Conservation (phyloP, 2,797 vertebrate genomes). For the Alcedo atthis region DNA sequence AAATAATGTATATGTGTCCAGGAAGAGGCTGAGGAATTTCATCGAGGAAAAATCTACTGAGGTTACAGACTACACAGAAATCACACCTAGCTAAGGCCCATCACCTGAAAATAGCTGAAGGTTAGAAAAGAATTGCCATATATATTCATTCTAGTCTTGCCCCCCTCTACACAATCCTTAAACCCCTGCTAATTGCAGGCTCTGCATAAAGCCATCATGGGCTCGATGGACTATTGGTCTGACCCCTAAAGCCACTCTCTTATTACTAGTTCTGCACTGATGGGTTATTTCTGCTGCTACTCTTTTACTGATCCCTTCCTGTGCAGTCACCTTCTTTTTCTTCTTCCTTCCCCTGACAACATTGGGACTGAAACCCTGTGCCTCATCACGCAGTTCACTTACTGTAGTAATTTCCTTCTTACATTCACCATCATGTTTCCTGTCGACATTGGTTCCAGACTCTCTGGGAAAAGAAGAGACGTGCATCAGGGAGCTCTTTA, state of each 20-base stretch:
- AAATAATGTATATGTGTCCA: not conserved
- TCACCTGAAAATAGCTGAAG: not conserved
- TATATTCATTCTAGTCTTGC: not conserved
- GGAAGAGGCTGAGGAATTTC: not conserved
- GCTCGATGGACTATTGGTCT: not conserved
- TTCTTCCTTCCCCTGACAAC: not conserved
- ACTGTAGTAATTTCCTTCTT: slow-evolving; percentile 28
- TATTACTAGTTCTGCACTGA: not conserved
- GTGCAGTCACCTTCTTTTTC: not conserved
- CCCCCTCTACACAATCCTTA: not conserved
- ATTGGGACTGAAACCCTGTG: not conserved
- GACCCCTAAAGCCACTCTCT: not conserved
- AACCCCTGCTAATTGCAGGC: not conserved
- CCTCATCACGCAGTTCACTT: not conserved
- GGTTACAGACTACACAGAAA: not conserved
- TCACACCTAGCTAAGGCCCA: not conserved
- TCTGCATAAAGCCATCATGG: not conserved
- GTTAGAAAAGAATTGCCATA: not conserved
- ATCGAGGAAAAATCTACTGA: accelerated
- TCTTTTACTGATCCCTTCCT: not conserved
- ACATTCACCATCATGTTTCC: not conserved
- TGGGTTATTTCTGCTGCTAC: not conserved
- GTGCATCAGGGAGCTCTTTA: not conserved
- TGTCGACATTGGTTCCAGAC: not conserved
- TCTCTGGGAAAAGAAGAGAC: slow-evolving; percentile 18